Percentiles rank a stretch among this genome's conserved stretches.
Conservation (phyloP, 2,888 invertebrate genomes). For the Amiota mariae region DNA sequence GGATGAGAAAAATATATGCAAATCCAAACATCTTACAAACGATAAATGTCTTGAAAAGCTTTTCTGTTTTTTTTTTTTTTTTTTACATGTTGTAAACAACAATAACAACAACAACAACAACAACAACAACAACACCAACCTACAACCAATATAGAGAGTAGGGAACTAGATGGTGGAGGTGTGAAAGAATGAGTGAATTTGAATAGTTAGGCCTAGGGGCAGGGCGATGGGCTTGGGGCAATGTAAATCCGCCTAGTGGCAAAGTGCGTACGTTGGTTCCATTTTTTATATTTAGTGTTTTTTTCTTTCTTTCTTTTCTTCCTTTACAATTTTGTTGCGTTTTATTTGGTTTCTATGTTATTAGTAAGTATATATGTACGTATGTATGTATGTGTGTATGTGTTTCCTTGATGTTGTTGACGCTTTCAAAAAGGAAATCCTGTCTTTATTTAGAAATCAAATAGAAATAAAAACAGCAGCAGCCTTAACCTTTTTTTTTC, state of each 20-base stretch:
- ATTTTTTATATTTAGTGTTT: constrained; percentile 1
- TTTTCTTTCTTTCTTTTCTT: background rate
- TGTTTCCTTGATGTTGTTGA: background rate
- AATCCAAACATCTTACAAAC: constrained; percentile 64
- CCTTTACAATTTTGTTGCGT: background rate
- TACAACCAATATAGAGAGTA: background rate
- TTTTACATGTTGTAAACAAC: constrained; percentile 6
- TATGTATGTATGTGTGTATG: background rate
- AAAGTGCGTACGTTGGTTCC: constrained; percentile 21
- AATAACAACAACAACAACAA: background rate
- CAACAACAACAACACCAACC: background rate
- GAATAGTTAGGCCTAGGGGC: background rate
- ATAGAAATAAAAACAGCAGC: constrained; percentile 22
- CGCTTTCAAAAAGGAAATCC: constrained; percentile 6
- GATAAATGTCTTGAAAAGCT: constrained; percentile 48
- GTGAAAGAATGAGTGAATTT: background rate
- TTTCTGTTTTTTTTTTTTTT: too few relatives aligned
- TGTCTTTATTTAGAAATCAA: constrained; percentile 28
- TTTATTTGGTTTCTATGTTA: background rate
- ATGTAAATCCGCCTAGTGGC: constrained; percentile 18
- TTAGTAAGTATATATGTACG: too few relatives aligned
- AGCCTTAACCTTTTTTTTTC: constrained; percentile 23
- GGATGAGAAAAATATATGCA: constrained; percentile 54
- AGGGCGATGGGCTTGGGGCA: background rate
- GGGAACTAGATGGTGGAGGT: background rate